Evolutionary conservation across 2,113 vertebrate genomes (phyloP).

Genomic region (Pithys albifrons): DNA sequence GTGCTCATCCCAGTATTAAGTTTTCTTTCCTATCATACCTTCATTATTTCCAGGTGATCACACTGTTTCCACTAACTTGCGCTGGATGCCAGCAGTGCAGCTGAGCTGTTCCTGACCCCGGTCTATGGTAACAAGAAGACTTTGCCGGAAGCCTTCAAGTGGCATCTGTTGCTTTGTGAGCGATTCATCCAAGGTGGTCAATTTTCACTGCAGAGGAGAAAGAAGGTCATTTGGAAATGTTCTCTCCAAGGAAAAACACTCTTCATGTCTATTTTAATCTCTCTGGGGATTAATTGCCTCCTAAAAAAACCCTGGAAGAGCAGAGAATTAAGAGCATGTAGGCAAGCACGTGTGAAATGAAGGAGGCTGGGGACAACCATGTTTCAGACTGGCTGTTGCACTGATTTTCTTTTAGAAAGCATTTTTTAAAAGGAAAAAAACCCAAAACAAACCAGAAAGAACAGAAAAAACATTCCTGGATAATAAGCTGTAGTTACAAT

Average conservation of each 20-base stretch:
- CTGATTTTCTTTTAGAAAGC: neutral
- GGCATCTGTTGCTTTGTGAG: neutral
- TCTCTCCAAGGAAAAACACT: neutral
- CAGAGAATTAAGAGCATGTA: neutral
- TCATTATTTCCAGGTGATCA: neutral
- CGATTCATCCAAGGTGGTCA: neutral
- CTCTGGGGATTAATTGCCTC: neutral
- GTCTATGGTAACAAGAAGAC: neutral
- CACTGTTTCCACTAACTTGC: neutral
- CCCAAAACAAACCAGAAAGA: neutral
- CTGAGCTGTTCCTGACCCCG: neutral
- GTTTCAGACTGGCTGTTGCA: neutral
- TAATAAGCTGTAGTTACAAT: neutral
- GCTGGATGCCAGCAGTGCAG: neutral
- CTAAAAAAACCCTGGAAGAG: neutral
- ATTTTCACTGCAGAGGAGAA: neutral
- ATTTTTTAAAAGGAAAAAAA: neutral
- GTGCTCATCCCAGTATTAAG: neutral
- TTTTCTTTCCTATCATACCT: neutral
- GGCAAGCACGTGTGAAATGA: neutral
- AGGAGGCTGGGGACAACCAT: neutral
- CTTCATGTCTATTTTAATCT: constrained; percentile 8
- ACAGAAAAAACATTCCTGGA: neutral
- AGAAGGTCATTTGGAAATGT: neutral
- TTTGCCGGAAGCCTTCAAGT: neutral